Base-by-base conservation (phyloP, 2,113 vertebrate species). In the Tonatia bakeri region DNA sequence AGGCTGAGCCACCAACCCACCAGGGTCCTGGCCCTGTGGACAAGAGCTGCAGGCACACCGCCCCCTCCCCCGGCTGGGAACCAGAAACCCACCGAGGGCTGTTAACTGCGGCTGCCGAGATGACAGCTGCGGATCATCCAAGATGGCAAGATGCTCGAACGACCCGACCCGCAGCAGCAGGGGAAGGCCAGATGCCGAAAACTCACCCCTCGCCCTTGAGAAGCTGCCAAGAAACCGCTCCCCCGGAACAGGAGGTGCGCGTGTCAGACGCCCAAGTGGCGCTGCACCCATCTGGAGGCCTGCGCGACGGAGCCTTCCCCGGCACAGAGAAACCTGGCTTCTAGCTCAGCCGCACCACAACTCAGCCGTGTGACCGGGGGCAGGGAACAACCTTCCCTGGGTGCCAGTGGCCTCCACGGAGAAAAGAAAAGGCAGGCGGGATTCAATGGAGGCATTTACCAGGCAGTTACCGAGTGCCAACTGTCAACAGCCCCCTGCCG, bases 141-240 rank as follows among this genome's bases (percentile, higher is more conserved):
- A 77, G 85, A 97, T 16, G 75, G 87, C 87, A 94, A 65, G 89
- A 90, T 8, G 40, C 73, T 89, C 22, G 47, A 40, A 67, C 33
- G 91, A 91, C 92, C 94, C 0, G 8, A 83, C 81, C 90, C 52
- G 5, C 77, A 1, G 67, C 94, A 76, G 87, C 82, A 54, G 73
- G 73, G 69, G 73, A 31, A 89, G 88, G 88, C 81, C 92, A 96
- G 95, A 92, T 88, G 96, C 91, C 0, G 7, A 94, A 77, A 94
- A 52, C 82, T 52, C 94, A 91, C 94, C 93, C 93, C 93, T 84
- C 13, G 64, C 93, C 96, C 96, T 89, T 89, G 91, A 97, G 91
- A 83, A 86, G 93, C 94, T 95, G 97, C 95, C 94, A 93, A 96
- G 93, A 96, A 96, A 90, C 86, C 38, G 24, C 83, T 88, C 47